These are phyloP conservation scores for Aegotheles bennettii DNA, from an alignment of 2,113 vertebrate genomes.

Conservation along the genomic window DNA sequence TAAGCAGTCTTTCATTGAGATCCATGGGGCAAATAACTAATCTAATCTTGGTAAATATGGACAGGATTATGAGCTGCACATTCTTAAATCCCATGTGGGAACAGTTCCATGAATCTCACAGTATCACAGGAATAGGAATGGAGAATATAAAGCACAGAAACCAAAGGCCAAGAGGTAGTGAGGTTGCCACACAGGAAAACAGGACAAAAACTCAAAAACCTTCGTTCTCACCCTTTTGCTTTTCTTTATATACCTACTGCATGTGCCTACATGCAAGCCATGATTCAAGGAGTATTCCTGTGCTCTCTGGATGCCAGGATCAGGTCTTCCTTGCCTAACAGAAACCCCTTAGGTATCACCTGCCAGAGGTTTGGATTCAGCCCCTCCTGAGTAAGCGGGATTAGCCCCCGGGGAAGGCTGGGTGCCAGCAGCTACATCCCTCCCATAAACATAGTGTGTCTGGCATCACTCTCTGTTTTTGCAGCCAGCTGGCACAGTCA, in stretches of 20 bases:
- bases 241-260: background rate
- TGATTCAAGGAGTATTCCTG: background rate
- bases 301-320: background rate
- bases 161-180: background rate
- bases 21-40: background rate
- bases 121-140: background rate
- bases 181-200: background rate
- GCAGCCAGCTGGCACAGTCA: background rate
- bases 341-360: background rate
- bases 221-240: background rate
- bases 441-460: background rate
- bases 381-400: accelerated
- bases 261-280: background rate
- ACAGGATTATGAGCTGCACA: background rate
- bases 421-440: background rate
- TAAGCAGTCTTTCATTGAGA: background rate
- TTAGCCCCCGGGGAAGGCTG: background rate
- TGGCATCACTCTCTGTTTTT: background rate
- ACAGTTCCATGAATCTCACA: background rate
- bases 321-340: background rate
- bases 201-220: background rate
- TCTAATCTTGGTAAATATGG: background rate
- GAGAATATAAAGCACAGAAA: background rate
- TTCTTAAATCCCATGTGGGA: background rate
- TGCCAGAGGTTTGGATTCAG: background rate